These are phyloP conservation scores for Stenurella melanura DNA, from an alignment of 2,888 invertebrate genomes.

Conservation along the genomic window DNA sequence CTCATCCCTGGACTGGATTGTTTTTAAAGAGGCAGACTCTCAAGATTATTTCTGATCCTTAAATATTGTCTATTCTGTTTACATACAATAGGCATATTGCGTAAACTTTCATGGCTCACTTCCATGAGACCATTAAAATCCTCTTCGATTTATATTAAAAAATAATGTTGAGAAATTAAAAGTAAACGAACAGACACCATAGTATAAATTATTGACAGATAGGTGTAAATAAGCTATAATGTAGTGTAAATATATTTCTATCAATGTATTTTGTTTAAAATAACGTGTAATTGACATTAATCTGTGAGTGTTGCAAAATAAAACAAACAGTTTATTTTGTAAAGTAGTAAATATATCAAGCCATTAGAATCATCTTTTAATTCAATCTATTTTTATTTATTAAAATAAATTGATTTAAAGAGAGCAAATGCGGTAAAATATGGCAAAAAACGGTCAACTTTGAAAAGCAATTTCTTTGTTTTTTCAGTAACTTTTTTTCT, in stretches of 20 bases:
- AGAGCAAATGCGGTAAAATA: too few relatives aligned
- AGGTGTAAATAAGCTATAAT: background rate
- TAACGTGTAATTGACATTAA: background rate
- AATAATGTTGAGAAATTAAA: background rate
- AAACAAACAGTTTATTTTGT: background rate
- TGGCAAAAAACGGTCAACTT: too few relatives aligned
- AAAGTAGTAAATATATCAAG: too few relatives aligned
- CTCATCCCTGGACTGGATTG: background rate
- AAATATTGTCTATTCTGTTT: background rate
- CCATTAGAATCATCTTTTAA: too few relatives aligned
- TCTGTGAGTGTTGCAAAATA: background rate
- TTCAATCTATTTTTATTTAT: too few relatives aligned
- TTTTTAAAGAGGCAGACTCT: background rate
- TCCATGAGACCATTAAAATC: background rate
- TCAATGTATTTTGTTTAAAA: background rate
- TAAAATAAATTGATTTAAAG: too few relatives aligned
- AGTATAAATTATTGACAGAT: conserved; percentile 7
- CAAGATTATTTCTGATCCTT: background rate
- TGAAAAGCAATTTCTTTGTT: too few relatives aligned
- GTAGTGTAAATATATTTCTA: conserved; percentile 1
- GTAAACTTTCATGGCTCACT: background rate
- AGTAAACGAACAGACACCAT: background rate
- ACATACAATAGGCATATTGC: background rate
- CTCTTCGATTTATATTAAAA: background rate
- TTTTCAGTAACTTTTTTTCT: too few relatives aligned